A percentile compares a stretch with the other conserved stretches of the same genome.
These are phyloP conservation scores for Acleris emargana DNA, from an alignment of 2,888 invertebrate genomes.

Conservation along the genomic window DNA sequence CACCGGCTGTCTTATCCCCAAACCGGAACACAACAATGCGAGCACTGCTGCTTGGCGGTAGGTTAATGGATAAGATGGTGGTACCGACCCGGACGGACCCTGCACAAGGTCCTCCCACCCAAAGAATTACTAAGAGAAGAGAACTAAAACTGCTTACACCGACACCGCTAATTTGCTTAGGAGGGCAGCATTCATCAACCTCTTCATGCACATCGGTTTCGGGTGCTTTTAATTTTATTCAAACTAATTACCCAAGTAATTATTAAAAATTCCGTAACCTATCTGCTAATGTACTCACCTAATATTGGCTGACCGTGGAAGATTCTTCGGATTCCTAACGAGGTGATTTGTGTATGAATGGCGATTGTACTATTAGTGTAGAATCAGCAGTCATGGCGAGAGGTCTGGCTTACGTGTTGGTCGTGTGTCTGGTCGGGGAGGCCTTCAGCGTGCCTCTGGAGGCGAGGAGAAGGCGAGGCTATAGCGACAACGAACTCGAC, in stretches of 20 bases:
- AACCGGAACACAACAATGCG: too few species aligned
- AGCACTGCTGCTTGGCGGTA: too few species aligned
- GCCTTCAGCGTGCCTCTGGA: constrained; percentile 57
- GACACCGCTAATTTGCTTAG: too few species aligned
- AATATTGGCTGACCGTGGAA: constrained; percentile 22
- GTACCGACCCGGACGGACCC: too few species aligned
- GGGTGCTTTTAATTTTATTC: not conserved
- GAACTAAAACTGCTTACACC: too few species aligned
- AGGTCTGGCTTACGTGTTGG: constrained; percentile 50
- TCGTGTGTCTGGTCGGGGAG: constrained; percentile 54
- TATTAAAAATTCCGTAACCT: not conserved
- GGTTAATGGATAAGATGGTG: too few species aligned
- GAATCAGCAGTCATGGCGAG: constrained; percentile 56
- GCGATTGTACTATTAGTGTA: constrained; percentile 42
- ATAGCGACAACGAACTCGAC: constrained; percentile 42
- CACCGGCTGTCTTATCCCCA: too few species aligned
- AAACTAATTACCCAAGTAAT: constrained; percentile 8
- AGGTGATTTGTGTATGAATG: constrained; percentile 16
- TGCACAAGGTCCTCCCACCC: too few species aligned
- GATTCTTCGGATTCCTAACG: constrained; percentile 20
- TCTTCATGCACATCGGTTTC: too few species aligned
- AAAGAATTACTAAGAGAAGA: too few species aligned
- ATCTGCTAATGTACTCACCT: constrained; percentile 1
- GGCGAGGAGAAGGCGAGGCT: constrained; percentile 44
- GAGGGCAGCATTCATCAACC: too few species aligned